Evolutionary conservation across 2,888 invertebrate species (phyloP).

Genomic region (Steinernema scapterisci): DNA sequence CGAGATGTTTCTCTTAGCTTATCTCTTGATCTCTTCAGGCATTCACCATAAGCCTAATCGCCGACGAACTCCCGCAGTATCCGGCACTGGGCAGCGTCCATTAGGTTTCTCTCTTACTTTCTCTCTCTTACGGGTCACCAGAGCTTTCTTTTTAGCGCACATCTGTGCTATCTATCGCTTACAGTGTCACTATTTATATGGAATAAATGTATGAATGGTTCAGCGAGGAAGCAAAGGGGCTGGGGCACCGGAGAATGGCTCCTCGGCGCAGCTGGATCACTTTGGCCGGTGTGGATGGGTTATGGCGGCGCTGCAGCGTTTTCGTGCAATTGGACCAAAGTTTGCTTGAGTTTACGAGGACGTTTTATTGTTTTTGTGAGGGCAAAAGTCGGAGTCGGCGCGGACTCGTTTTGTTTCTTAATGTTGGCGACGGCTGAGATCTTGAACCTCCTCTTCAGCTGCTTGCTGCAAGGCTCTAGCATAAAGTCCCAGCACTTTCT

Average conservation of each 20-base stretch:
- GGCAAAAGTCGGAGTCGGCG: no score
- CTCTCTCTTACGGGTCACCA: constrained; percentile 10
- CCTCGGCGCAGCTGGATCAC: neutral
- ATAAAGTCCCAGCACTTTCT: no score
- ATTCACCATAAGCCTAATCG: constrained; percentile 17
- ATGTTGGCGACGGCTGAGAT: no score
- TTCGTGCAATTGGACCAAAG: neutral
- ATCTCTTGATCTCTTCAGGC: neutral
- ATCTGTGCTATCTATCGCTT: neutral
- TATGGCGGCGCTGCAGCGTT: neutral
- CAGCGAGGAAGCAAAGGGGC: neutral
- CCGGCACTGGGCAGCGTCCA: neutral
- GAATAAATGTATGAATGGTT: constrained; percentile 5
- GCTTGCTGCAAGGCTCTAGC: no score
- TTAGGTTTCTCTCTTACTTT: neutral
- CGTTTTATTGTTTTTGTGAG: neutral
- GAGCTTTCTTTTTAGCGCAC: neutral
- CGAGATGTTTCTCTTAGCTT: neutral
- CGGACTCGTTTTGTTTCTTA: no score
- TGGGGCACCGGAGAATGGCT: neutral
- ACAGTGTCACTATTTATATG: neutral
- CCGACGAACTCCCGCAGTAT: neutral
- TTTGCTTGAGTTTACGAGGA: neutral
- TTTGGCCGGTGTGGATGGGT: neutral
- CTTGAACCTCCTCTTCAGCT: no score